phyloP scores from a whole-genome alignment of 37 sponge, comb jelly and placozoan species.

The Crambe crambe region DNA sequence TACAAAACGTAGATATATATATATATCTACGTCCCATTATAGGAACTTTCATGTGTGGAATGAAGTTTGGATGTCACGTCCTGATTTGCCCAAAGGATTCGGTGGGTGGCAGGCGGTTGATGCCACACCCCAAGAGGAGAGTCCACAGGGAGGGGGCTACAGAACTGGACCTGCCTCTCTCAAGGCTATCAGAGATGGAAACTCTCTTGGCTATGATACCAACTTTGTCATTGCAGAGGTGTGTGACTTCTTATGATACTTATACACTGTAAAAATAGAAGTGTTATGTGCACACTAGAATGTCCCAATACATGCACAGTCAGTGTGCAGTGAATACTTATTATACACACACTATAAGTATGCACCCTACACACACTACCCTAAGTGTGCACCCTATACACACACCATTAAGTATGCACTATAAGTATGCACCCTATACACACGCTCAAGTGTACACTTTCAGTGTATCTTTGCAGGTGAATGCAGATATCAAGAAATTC shows the following conservation, averaged over 20 bases:
- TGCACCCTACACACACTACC: background rate
- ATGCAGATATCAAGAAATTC: constrained; percentile 84
- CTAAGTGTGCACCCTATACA: background rate
- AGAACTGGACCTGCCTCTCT: constrained; percentile 57
- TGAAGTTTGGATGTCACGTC: constrained; percentile 57
- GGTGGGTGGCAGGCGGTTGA: constrained; percentile 83
- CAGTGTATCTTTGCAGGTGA: constrained; percentile 86
- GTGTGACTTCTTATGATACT: too few relatives aligned
- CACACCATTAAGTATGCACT: too few relatives aligned
- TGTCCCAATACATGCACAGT: too few relatives aligned
- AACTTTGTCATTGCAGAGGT: constrained; percentile 63
- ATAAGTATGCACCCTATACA: too few relatives aligned
- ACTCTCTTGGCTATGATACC: constrained; percentile 31
- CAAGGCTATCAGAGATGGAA: constrained; percentile 49
- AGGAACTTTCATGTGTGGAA: constrained; percentile 86
- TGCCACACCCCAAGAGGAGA: constrained; percentile 78
- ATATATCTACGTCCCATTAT: background rate
- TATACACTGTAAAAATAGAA: too few relatives aligned
- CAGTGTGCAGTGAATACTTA: too few relatives aligned
- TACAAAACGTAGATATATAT: background rate
- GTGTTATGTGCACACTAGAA: too few relatives aligned
- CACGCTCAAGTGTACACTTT: too few relatives aligned
- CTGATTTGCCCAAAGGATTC: constrained; percentile 52
- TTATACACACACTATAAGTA: too few relatives aligned
- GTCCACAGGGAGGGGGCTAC: constrained; percentile 51